A percentile compares a stretch with the other conserved stretches of the same genome.
Conservation (phyloP, 2,888 invertebrate species). For the Diploptera punctata region DNA sequence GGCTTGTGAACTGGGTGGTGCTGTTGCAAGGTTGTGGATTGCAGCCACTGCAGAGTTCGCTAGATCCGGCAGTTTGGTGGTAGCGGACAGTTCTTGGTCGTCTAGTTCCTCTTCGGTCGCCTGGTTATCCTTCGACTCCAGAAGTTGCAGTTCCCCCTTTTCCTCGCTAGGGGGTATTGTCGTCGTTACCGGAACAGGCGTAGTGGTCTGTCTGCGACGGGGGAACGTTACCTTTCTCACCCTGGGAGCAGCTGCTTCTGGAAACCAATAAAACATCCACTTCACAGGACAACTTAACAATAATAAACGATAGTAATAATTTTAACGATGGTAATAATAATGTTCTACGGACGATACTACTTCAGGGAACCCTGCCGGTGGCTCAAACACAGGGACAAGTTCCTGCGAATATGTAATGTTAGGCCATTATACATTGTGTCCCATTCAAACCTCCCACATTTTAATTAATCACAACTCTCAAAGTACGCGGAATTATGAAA, state of each 20-base stretch:
- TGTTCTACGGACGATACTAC: too few relatives aligned
- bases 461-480: too few relatives aligned
- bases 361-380: too few relatives aligned
- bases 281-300: neutral
- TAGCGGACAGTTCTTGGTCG: neutral
- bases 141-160: neutral
- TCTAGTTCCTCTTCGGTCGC: neutral
- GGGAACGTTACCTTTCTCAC: slow-evolving; percentile 29
- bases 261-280: too few relatives aligned
- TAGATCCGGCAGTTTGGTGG: slow-evolving; percentile 46
- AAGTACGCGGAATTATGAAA: too few relatives aligned
- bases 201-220: slow-evolving; percentile 8
- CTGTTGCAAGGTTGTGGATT: slow-evolving; percentile 49
- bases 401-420: too few relatives aligned
- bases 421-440: too few relatives aligned
- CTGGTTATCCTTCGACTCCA: slow-evolving; percentile 25
- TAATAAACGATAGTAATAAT: too few relatives aligned
- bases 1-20: slow-evolving; percentile 30
- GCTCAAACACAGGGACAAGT: too few relatives aligned
- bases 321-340: too few relatives aligned
- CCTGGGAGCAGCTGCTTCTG: neutral
- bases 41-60: slow-evolving; percentile 50
- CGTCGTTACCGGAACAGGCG: neutral
- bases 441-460: too few relatives aligned
- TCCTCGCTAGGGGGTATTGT: neutral